Evolutionary conservation across 2,113 vertebrate genomes (phyloP), one percentile per base, ranked within the genome.

Genomic region (Tricholaema leucomelas): DNA sequence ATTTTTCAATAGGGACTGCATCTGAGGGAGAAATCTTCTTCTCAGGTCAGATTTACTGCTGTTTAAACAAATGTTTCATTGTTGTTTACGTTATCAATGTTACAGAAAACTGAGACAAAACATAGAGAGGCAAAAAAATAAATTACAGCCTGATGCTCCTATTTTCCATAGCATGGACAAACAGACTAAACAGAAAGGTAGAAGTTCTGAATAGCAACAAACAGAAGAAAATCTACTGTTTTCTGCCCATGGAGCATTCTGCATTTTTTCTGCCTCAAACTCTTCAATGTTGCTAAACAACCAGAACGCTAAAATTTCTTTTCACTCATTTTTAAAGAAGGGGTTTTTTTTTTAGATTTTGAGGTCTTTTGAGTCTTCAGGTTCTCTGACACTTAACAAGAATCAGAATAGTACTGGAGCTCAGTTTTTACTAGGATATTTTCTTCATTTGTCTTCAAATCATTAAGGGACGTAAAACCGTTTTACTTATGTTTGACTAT

Each of bases 21-120:
- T 12, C 25, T 52, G 16, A 48, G 25, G 50, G 63, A 76, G 6
- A 10, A 18, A 23, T 8, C 3, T 5, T 72, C 79, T 75, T 9
- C 27, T 40, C 59, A 67, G 21, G 24, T 1, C 77, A 31, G 3
- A 31, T 12, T 79, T 30, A 24, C 30, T 36, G 20, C 30, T 40
- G 27, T 5, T 67, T 72, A 59, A 65, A 38, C 31, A 83, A 42
- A 24, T n/a, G 44, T 25, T 84, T 55, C 54, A 42, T 2, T 12
- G 63, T 52, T 14, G n/a, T n/a, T n/a, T n/a, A n/a, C 17, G 0
- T 31, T 19, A 35, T 6, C 7, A 1, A 3, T 55, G 3, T 35
- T 55, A 55, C 2, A 44, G 27, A 31, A 80, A 83, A 76, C 12
- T 72, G 4, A 27, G 9, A 59, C 4, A 6, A 27, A 36, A 6